phyloP scores from a whole-genome alignment of 2,797 vertebrate species.

The Chloroceryle inda region DNA sequence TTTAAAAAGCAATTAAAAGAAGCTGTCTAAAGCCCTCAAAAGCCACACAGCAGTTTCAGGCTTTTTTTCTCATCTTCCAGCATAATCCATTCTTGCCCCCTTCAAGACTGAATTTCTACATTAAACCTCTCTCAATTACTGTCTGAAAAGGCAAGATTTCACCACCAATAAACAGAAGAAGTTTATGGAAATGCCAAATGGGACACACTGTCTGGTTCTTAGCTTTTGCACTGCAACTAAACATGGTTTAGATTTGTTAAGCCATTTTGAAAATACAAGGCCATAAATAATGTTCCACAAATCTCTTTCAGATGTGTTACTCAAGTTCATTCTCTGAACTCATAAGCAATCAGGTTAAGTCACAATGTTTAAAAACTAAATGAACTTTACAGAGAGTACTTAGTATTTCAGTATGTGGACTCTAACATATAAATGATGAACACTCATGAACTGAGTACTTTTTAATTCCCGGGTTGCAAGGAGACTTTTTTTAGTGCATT shows the following conservation, averaged over 20 bases:
- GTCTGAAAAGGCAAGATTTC: conserved; percentile 41
- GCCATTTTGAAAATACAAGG: conserved; percentile 41
- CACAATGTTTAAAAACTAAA: not conserved
- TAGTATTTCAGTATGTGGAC: not conserved
- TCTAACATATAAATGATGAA: not conserved
- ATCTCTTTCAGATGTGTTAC: conserved; percentile 61
- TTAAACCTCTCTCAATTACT: not conserved
- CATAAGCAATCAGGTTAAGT: conserved; percentile 20
- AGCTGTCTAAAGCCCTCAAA: not conserved
- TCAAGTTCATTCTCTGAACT: conserved; percentile 12
- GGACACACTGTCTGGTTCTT: conserved; percentile 1
- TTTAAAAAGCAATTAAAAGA: not conserved
- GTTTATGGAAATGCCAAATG: conserved; percentile 22
- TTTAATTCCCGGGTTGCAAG: not conserved
- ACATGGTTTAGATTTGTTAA: conserved; percentile 48
- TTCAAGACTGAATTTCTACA: conserved; percentile 32
- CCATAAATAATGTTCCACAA: conserved; percentile 29
- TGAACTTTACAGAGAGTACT: conserved; percentile 5
- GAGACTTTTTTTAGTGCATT: not conserved
- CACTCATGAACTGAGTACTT: not conserved
- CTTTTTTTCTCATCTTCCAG: conserved; percentile 27
- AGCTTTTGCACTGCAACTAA: conserved; percentile 24
- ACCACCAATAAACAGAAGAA: conserved; percentile 20
- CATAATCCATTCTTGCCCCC: not conserved
- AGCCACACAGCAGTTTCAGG: not conserved